phyloP scores from a whole-genome alignment of 2,113 vertebrate species.

The Fukomys damarensis region DNA sequence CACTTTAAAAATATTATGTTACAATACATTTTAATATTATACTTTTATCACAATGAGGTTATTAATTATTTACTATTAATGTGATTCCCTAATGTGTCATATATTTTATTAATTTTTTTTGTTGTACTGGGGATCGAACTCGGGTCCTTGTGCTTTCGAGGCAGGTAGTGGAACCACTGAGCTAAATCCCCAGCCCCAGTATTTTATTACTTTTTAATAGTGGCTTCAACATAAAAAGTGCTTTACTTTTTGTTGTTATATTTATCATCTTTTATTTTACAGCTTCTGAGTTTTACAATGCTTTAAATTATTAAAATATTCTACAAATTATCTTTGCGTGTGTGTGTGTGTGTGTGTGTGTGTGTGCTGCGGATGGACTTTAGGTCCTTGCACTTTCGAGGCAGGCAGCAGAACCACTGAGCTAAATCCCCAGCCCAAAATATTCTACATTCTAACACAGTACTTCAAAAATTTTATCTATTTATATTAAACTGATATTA shows the following conservation, averaged over 20 bases:
- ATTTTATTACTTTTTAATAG: neutral
- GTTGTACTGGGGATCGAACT: no score
- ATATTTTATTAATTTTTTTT: no score
- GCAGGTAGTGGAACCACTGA: no score
- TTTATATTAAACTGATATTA: neutral
- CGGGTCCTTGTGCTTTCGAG: no score
- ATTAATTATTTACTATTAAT: neutral
- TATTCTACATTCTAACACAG: neutral
- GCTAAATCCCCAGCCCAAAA: no score
- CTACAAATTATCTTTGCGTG: no score
- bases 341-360: no score
- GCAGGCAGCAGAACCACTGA: no score
- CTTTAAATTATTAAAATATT: neutral
- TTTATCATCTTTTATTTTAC: neutral
- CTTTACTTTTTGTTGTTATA: neutral
- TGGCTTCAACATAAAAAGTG: neutral
- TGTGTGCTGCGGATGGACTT: no score
- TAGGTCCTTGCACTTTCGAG: no score
- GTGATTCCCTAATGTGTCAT: neutral
- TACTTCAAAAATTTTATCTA: neutral
- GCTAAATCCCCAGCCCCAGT: no score
- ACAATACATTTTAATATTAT: neutral
- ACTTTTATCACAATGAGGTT: neutral
- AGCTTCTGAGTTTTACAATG: neutral
- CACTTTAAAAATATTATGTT: neutral